Evolutionary conservation across 2,113 vertebrate genomes (phyloP), one percentile per base, ranked within the genome.

Genomic region (Aythya baeri): DNA sequence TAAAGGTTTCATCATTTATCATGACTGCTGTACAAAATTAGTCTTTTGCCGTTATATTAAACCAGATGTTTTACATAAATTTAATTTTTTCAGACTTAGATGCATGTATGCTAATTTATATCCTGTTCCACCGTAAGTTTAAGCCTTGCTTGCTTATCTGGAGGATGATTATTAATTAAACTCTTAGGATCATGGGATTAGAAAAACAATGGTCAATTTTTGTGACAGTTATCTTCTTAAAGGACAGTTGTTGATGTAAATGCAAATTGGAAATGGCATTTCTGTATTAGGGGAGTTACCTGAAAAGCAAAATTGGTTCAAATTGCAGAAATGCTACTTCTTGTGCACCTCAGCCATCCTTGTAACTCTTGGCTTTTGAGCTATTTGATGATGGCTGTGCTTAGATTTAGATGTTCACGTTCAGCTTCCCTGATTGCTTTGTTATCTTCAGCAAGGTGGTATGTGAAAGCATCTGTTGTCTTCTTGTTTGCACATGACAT

Each of bases 371-470:
- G 52, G 13, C 70, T 91, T 68, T 38, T 66, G 68, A 57, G 58
- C 49, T 49, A 0, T n/a, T 81, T 63, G 63, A 8, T 91, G 68
- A 3, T 67, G 38, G 32, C 7, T 78, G 14, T 32, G 81, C 36
- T 75, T 59, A 49, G 72, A 32, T 79, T 74, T 59, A 49, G 73
- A 32, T 80, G 73, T 73, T 85, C 17, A 0, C n/a, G 59, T 52
- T 74, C 83, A 91, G 66, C 52, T 72, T 71, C 75, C 62, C 49
- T 78, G 80, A 32, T 83, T 92, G 83, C 86, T 86, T 52, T 92
- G 76, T 73, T 83, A 32, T 55, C 57, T 70, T 68, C 90, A 70
- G 52, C 31, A 41, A 83, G 80, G 70, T 86, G 86, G 52, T 88
- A 1, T 61, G 68, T 72, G 79, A 66, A 77, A 83, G 63, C 27